phyloP scores from a whole-genome alignment of 2,888 invertebrate species.

The Cryptocephalus primarius region DNA sequence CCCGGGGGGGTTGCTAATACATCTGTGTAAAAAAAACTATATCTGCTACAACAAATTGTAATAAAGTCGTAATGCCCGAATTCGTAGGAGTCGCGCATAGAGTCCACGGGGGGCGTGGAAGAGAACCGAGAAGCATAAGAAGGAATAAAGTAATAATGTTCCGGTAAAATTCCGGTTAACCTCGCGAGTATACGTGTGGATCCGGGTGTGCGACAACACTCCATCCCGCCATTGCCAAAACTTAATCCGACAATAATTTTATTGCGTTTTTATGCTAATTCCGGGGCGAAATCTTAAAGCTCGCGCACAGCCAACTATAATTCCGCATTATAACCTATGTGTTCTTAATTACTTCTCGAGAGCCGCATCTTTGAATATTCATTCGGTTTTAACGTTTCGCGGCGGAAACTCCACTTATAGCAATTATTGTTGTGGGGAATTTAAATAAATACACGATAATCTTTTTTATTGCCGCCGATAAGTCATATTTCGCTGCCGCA shows the following conservation, averaged over 20 bases:
- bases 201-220: background rate
- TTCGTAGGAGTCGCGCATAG: no score
- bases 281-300: constrained; percentile 13
- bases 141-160: background rate
- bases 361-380: constrained; percentile 17
- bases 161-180: background rate
- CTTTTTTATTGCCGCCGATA: constrained; percentile 15
- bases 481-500: constrained; percentile 5
- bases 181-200: background rate
- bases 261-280: constrained; percentile 28
- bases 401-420: background rate
- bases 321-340: constrained; percentile 32
- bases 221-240: constrained; percentile 13
- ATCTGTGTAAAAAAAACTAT: no score
- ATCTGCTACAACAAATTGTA: no score
- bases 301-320: constrained; percentile 17
- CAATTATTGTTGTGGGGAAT: constrained; percentile 14
- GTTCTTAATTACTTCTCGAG: constrained; percentile 27
- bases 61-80: no score
- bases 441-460: constrained; percentile 17
- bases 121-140: no score
- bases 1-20: no score
- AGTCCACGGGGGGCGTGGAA: no score
- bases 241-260: constrained; percentile 24
- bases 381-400: constrained; percentile 5